These are phyloP conservation scores for Papilio aristodemus DNA, from an alignment of 1,140 invertebrate genomes.

Conservation along the genomic window DNA sequence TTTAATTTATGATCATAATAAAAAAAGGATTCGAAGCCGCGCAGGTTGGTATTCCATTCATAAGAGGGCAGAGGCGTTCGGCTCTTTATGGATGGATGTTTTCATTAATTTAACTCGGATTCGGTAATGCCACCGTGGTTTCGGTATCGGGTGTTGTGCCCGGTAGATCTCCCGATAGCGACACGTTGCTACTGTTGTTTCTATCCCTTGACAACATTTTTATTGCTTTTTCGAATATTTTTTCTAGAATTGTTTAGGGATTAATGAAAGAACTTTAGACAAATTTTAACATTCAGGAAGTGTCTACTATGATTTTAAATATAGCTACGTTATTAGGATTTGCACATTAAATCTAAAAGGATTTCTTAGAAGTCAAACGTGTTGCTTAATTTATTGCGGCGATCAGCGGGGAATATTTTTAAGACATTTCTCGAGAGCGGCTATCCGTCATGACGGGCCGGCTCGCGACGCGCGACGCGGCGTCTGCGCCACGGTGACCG, in stretches of 20 bases:
- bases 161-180: conserved; percentile 46
- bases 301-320: conserved; percentile 17
- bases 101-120: conserved; percentile 78
- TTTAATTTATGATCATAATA: conserved; percentile 80
- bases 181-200: conserved; percentile 57
- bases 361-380: conserved; percentile 63
- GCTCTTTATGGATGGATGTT: conserved; percentile 76
- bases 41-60: conserved; percentile 81
- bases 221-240: conserved; percentile 21
- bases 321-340: conserved; percentile 41
- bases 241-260: background rate
- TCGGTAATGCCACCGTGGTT: conserved; percentile 58
- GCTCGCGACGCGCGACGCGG: conserved; percentile 44
- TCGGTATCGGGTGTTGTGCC: conserved; percentile 52
- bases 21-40: conserved; percentile 77
- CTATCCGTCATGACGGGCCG: conserved; percentile 61
- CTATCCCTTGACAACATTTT: conserved; percentile 29
- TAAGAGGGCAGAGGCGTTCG: conserved; percentile 70
- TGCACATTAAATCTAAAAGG: conserved; percentile 63
- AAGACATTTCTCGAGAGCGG: conserved; percentile 60
- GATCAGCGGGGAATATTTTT: conserved; percentile 67
- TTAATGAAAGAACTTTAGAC: background rate
- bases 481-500: conserved; percentile 33
- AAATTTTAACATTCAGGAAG: background rate
- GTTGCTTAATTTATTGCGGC: conserved; percentile 68